These are phyloP conservation scores for Varanus salvator DNA, from an alignment of 2,113 vertebrate species.

Conservation along the genomic window DNA sequence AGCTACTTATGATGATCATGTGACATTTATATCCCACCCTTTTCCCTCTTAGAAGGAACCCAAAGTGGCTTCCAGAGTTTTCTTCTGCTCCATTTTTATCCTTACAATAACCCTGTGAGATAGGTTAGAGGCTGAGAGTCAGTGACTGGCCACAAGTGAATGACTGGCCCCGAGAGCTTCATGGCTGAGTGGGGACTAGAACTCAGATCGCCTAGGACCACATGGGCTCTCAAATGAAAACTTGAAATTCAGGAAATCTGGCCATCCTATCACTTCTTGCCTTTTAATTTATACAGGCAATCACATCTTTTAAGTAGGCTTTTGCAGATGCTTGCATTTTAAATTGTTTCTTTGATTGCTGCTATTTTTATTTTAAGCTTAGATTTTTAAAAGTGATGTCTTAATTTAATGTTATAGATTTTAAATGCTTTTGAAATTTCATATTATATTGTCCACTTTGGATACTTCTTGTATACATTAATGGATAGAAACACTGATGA, in stretches of 20 bases:
- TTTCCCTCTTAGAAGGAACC: too few species aligned
- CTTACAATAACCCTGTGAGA: too few species aligned
- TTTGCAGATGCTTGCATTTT: background rate
- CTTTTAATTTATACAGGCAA: background rate
- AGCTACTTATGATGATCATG: too few species aligned
- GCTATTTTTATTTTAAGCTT: background rate
- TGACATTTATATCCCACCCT: too few species aligned
- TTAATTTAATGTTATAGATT: background rate
- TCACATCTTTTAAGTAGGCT: background rate
- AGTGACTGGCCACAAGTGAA: too few species aligned
- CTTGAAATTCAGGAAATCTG: background rate
- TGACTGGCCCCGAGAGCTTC: too few species aligned
- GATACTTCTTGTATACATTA: background rate
- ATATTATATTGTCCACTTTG: background rate
- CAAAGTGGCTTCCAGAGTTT: too few species aligned
- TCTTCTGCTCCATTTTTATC: too few species aligned
- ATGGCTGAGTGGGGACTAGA: too few species aligned
- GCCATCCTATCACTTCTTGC: background rate
- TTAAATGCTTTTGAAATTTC: background rate
- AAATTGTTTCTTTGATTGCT: background rate
- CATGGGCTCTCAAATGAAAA: background rate
- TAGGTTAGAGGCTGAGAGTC: too few species aligned
- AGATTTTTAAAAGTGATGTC: background rate
- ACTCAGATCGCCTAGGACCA: too few species aligned
- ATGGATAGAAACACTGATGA: too few species aligned